These are phyloP conservation scores for Mamestra brassicae DNA, from an alignment of 2,888 invertebrate genomes.

Conservation along the genomic window DNA sequence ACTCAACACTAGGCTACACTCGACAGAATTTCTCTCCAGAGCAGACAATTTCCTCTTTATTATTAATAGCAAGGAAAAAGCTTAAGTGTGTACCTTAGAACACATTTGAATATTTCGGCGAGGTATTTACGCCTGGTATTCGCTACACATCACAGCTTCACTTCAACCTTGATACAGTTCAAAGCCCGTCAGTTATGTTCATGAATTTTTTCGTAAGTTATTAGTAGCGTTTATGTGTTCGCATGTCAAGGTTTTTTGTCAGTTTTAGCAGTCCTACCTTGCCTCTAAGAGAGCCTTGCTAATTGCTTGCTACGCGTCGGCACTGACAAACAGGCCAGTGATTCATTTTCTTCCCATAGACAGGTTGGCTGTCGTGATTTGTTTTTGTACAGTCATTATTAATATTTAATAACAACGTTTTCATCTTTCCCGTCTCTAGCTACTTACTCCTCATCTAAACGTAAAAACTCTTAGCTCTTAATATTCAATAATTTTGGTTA, in stretches of 20 bases:
- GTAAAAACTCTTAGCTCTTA: not conserved
- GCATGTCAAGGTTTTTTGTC: conserved; percentile 80
- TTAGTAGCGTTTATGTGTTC: conserved; percentile 73
- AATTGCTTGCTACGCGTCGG: conserved; percentile 59
- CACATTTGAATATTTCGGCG: conserved; percentile 36
- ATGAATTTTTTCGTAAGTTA: conserved; percentile 75
- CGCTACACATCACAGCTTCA: conserved; percentile 52
- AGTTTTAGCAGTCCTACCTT: conserved; percentile 66
- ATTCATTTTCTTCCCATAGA: conserved; percentile 71
- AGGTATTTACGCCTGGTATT: conserved; percentile 34
- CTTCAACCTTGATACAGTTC: conserved; percentile 83
- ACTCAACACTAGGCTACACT: no score
- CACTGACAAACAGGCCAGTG: conserved; percentile 65
- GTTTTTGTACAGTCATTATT: conserved; percentile 17
- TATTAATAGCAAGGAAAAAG: conserved; percentile 18
- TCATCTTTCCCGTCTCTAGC: conserved; percentile 1
- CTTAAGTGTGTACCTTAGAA: not conserved
- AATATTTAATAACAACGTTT: conserved; percentile 53
- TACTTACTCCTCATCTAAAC: not conserved
- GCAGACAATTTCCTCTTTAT: conserved; percentile 11
- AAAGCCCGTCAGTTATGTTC: conserved; percentile 77
- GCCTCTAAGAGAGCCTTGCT: conserved; percentile 56
- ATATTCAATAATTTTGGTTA: conserved; percentile 32
- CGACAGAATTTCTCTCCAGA: no score
- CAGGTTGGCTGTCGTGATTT: conserved; percentile 65